Percentiles rank a stretch among this genome's conserved stretches.
phyloP scores from a whole-genome alignment of 2,888 invertebrate species.

The Sympetrum striolatum region DNA sequence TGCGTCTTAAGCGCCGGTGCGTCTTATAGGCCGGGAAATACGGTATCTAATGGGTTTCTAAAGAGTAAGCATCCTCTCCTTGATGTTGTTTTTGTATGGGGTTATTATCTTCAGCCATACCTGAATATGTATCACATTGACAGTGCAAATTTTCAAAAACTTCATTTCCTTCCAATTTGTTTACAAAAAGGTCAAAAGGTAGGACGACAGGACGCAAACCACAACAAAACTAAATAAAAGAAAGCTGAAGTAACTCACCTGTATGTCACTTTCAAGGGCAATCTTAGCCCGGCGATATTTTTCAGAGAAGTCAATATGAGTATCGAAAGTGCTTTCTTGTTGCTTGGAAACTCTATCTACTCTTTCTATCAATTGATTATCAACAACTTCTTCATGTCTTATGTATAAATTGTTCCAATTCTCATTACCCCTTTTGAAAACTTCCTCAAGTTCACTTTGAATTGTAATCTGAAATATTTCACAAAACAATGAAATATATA shows the following conservation, averaged over 20 bases:
- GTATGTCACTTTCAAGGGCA: slow-evolving; percentile 57
- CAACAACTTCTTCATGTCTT: slow-evolving; percentile 70
- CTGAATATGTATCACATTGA: too few relatives aligned
- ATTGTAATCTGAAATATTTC: slow-evolving; percentile 64
- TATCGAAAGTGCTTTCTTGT: slow-evolving; percentile 66
- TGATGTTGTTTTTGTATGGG: too few relatives aligned
- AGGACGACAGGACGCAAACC: too few relatives aligned
- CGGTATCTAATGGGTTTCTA: too few relatives aligned
- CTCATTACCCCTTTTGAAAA: slow-evolving; percentile 68
- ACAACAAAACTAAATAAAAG: too few relatives aligned
- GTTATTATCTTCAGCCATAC: too few relatives aligned
- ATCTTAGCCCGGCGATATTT: slow-evolving; percentile 65
- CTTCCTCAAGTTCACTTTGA: slow-evolving; percentile 68
- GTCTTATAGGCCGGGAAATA: too few relatives aligned
- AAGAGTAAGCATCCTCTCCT: too few relatives aligned
- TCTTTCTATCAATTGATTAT: slow-evolving; percentile 67
- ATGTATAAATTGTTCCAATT: slow-evolving; percentile 76
- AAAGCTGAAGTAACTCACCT: slow-evolving; percentile 48
- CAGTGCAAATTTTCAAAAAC: too few relatives aligned
- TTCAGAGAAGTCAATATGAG: slow-evolving; percentile 74
- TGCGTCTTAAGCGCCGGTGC: too few relatives aligned
- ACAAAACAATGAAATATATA: neutral
- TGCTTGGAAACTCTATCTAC: slow-evolving; percentile 64
- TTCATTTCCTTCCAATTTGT: too few relatives aligned
- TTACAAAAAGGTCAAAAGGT: too few relatives aligned